Evolutionary conservation across 2,888 invertebrate species (phyloP).

Genomic region (Cyaniris semiargus): DNA sequence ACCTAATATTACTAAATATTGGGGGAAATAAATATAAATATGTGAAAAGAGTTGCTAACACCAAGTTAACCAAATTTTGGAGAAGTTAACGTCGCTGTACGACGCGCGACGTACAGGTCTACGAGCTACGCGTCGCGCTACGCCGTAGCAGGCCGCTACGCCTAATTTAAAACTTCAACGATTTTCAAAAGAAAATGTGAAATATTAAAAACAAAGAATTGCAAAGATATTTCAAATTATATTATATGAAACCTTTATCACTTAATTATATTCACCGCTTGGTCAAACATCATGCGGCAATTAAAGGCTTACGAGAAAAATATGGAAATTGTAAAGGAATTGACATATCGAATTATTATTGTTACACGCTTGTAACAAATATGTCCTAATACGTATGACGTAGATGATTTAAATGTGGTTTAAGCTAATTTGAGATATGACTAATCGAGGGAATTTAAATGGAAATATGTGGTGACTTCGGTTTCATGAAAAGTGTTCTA

Average conservation of each 20-base stretch:
- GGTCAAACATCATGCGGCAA: neutral
- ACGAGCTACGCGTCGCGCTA: neutral
- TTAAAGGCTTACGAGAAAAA: neutral
- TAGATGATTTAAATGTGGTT: neutral
- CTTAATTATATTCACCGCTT: neutral
- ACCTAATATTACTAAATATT: no score
- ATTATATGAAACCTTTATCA: neutral
- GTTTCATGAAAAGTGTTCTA: no score
- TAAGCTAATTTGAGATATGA: no score
- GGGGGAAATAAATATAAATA: no score
- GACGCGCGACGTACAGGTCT: neutral
- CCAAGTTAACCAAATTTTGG: no score
- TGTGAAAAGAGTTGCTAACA: no score
- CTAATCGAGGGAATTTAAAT: no score
- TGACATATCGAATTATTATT: neutral
- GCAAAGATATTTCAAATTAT: no score
- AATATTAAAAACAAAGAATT: no score
- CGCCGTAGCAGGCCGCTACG: neutral
- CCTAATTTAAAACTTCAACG: neutral
- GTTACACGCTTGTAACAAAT: neutral
- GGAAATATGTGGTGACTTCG: no score
- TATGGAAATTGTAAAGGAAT: neutral
- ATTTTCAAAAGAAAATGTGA: neutral
- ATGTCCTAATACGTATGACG: neutral
- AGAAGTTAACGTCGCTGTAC: neutral